A percentile compares a stretch with the other conserved stretches of the same genome.
phyloP scores from a whole-genome alignment of 2,113 vertebrate species.

The Saguinus imperator region DNA sequence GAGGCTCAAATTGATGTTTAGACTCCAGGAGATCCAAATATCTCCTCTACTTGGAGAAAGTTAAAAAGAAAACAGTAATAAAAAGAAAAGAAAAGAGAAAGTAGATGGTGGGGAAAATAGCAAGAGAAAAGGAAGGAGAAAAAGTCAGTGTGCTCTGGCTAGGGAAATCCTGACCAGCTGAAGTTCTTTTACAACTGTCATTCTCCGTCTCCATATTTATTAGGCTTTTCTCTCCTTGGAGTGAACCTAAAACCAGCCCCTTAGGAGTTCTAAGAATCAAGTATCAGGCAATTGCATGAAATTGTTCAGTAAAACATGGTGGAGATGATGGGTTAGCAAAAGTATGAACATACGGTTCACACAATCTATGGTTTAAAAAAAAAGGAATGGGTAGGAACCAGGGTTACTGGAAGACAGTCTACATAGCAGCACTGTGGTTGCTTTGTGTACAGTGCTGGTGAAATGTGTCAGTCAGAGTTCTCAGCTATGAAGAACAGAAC shows the following conservation, averaged over 20 bases:
- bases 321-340: not conserved
- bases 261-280: not conserved
- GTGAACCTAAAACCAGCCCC: not conserved
- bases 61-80: too few species aligned
- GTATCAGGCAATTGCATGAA: not conserved
- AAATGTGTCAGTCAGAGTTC: not conserved
- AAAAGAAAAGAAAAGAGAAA: not conserved
- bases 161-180: not conserved
- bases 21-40: not conserved
- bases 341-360: too few species aligned
- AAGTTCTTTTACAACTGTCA: not conserved
- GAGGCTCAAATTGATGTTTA: not conserved
- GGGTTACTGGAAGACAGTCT: not conserved
- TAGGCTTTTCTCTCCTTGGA: not conserved
- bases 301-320: not conserved
- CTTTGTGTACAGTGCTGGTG: not conserved
- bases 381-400: not conserved
- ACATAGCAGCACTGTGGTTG: accelerated
- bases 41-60: not conserved
- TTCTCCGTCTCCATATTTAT: not conserved
- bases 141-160: not conserved
- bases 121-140: not conserved
- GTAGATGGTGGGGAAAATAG: not conserved
- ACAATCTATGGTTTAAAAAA: not conserved
- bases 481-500: not conserved